A percentile compares a stretch with the other conserved stretches of the same genome.
These are phyloP conservation scores for Toxotes jaculatrix DNA, from an alignment of 2,113 vertebrate genomes.

Conservation along the genomic window DNA sequence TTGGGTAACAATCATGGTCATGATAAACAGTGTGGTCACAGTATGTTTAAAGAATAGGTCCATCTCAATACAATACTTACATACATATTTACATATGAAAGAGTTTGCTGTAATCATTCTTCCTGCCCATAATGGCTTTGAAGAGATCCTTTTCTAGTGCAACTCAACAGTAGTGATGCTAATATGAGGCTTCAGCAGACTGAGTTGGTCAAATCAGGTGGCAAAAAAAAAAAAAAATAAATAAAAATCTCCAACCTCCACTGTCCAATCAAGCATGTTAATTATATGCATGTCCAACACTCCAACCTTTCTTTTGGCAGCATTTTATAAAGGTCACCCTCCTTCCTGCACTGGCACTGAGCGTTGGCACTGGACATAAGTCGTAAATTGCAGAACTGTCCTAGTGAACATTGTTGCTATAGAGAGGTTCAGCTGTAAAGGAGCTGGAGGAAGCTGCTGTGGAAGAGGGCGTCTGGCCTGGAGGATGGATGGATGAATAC, in stretches of 20 bases:
- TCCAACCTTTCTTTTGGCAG: background rate
- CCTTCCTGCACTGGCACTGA: constrained; percentile 7
- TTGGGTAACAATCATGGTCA: background rate
- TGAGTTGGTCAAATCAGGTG: no score
- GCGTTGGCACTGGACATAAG: background rate
- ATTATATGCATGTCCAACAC: background rate
- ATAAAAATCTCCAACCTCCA: background rate
- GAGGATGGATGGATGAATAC: constrained; percentile 24
- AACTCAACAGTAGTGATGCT: no score
- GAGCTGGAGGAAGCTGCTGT: constrained; percentile 10
- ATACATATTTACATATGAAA: background rate
- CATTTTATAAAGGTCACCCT: background rate
- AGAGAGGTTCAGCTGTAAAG: background rate
- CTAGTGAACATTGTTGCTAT: background rate
- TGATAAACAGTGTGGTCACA: no score
- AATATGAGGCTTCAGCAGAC: no score
- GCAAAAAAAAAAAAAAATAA: background rate
- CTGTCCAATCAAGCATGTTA: constrained; percentile 23
- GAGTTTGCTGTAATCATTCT: background rate
- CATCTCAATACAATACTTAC: no score
- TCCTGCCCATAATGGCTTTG: no score
- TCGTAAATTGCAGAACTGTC: constrained; percentile 6
- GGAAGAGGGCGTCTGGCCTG: constrained; percentile 51
- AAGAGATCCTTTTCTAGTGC: no score
- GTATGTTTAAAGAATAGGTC: no score